Conservation (phyloP, 92 coral and sea anemone genomes). For the Epizoanthus illoricatus region DNA sequence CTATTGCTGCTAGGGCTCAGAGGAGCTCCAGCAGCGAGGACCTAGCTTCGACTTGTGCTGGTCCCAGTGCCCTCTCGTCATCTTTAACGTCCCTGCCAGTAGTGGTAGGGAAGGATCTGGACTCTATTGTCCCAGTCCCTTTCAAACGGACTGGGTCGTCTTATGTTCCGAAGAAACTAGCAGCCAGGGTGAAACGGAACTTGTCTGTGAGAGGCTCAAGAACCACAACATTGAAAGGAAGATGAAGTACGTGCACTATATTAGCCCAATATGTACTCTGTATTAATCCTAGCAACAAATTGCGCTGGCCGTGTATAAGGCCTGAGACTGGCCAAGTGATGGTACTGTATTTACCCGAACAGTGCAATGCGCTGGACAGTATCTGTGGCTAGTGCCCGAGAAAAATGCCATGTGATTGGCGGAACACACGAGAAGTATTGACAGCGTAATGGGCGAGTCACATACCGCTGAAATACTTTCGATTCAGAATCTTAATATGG, state of each 20-base stretch:
- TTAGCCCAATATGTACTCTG: neutral
- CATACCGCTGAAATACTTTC: too few species aligned
- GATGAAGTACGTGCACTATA: neutral
- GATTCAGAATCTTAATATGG: too few species aligned
- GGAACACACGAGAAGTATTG: too few species aligned
- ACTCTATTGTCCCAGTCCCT: constrained; percentile 62
- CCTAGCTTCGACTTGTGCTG: constrained; percentile 35
- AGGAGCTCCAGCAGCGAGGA: constrained; percentile 79
- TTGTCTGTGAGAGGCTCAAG: constrained; percentile 51
- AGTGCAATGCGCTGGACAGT: too few species aligned
- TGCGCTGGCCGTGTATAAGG: too few species aligned
- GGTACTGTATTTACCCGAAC: too few species aligned
- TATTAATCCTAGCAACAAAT: too few species aligned
- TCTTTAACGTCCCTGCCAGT: constrained; percentile 80
- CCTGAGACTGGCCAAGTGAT: too few species aligned
- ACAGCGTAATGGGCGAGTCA: too few species aligned
- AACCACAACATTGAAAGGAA: constrained; percentile 48
- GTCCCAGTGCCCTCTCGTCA: constrained; percentile 66
- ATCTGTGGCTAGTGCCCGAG: too few species aligned
- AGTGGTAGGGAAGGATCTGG: constrained; percentile 48
- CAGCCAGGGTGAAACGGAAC: constrained; percentile 56
- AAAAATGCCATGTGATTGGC: too few species aligned
- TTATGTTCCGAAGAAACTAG: constrained; percentile 64
- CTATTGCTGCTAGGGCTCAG: constrained; percentile 65
- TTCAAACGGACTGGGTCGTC: constrained; percentile 87